Percentiles rank a stretch among this genome's conserved stretches.
phyloP scores from a whole-genome alignment of 53 echinoderm and acorn worm genomes.

The Glandiceps talaboti region DNA sequence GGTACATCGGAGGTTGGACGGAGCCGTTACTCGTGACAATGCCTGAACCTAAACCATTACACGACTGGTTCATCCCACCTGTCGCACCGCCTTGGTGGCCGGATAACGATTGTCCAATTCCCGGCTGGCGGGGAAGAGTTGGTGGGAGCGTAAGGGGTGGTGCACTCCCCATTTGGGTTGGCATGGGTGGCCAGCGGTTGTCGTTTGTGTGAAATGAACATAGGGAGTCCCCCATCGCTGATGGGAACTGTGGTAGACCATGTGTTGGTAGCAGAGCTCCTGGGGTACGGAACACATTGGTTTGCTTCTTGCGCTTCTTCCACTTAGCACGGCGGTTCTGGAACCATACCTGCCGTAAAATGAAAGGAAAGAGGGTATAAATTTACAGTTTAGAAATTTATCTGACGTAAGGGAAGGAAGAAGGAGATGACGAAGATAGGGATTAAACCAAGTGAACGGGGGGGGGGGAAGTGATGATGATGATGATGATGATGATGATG shows the following conservation, averaged over 20 bases:
- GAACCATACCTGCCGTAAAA: conserved; percentile 71
- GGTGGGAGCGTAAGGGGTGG: conserved; percentile 49
- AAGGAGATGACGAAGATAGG: not conserved
- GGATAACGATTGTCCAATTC: not conserved
- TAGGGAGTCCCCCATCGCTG: conserved; percentile 90
- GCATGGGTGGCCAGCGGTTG: conserved; percentile 70
- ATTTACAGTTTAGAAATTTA: not conserved
- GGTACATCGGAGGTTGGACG: conserved; percentile 75
- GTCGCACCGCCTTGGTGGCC: conserved; percentile 7
- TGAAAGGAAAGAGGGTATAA: not conserved
- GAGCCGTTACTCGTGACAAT: conserved; percentile 38
- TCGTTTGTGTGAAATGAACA: conserved; percentile 91
- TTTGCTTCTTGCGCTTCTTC: conserved; percentile 99
- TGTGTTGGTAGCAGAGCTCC: conserved; percentile 91
- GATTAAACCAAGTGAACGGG: not conserved
- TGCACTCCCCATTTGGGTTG: conserved; percentile 53
- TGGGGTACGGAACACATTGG: conserved; percentile 95
- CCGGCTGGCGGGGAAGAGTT: conserved; percentile 58
- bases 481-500: conserved; percentile 12
- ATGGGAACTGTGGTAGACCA: conserved; percentile 92
- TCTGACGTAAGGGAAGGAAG: conserved; percentile 4
- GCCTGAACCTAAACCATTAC: conserved; percentile 32
- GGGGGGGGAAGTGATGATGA: not conserved
- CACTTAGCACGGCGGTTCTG: conserved; percentile 99
- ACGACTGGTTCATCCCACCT: conserved; percentile 36